Evolutionary conservation across 2,113 vertebrate genomes (phyloP), one percentile per base, ranked within the genome.

Genomic region (Neogobius melanostomus): DNA sequence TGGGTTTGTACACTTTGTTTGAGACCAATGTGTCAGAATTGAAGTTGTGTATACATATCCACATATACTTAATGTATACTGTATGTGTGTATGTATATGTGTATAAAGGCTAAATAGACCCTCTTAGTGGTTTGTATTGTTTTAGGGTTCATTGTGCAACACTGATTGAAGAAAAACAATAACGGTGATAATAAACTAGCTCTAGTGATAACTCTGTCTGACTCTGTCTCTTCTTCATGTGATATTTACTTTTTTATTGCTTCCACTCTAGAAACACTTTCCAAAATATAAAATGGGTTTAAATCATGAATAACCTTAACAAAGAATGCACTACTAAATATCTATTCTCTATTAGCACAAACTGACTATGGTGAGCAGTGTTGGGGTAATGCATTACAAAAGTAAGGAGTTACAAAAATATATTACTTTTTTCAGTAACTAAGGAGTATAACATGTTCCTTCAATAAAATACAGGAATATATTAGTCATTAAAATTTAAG

Each of bases 151-250:
- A 85, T 90, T 92, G 91, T 93, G 90, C 86, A 88, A 92, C 87
- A 85, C 80, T 90, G 82, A 87, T 79, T 77, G 82, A 84, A 85
- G 56, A 76, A 81, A 88, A 84, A 86, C 82, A 88, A 89, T 90
- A 90, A 89, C 83, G 79, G 88, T 89, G 86, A 91, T 89, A 93
- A 93, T 91, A 91, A 93, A 93, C 72, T 92, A 92, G 91, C 36
- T 91, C 85, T 91, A 91, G 91, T 82, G 79, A 86, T 68, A 72
- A 85, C 52, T 28, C 75, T 86, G 36, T 52, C 47, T 16, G n/a
- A 36, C 52, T 71, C 16, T 71, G 73, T 79, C 68, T 76, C 82
- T 80, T 59, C 73, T 89, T 71, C 16, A 9, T 53, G 52, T 10
- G 9, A 53, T 54, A 4, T 21, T 54, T 56, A 4, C 28, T 36